A percentile compares a stretch with the other conserved stretches of the same genome.
phyloP scores from a whole-genome alignment of 2,797 vertebrate species.

The Scyliorhinus canicula region DNA sequence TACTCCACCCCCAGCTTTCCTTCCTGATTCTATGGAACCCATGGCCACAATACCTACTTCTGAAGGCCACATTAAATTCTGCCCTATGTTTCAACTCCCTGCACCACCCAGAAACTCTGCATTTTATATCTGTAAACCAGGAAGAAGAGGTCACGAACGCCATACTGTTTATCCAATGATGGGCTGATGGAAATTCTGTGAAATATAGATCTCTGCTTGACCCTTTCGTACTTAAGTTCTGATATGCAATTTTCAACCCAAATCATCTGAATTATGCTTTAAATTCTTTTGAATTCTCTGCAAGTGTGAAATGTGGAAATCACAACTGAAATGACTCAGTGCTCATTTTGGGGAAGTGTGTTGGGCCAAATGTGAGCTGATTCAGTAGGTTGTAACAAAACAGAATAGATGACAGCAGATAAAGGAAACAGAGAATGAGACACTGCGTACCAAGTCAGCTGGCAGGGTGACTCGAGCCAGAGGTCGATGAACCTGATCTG shows the following conservation, averaged over 20 bases:
- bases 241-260: not conserved
- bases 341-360: conserved; percentile 25
- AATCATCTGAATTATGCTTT: not conserved
- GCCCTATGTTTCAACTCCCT: not conserved
- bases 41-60: not conserved
- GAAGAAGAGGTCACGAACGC: not conserved
- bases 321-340: conserved; percentile 28
- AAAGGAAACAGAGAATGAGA: conserved; percentile 31
- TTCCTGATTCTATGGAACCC: not conserved
- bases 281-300: not conserved
- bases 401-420: not conserved
- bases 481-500: not conserved
- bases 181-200: not conserved
- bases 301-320: conserved; percentile 22
- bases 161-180: not conserved
- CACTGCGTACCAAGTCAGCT: not conserved
- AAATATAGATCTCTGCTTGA: not conserved
- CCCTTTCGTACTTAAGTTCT: not conserved
- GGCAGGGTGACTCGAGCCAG: too few species aligned
- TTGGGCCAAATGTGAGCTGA: not conserved
- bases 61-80: not conserved
- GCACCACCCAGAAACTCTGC: not conserved
- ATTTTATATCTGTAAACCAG: not conserved
- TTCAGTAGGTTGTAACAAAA: conserved; percentile 19
- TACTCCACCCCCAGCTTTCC: not conserved